These are phyloP conservation scores for Megaustenia siamemsis DNA, from an alignment of 2,888 invertebrate species.

Conservation along the genomic window DNA sequence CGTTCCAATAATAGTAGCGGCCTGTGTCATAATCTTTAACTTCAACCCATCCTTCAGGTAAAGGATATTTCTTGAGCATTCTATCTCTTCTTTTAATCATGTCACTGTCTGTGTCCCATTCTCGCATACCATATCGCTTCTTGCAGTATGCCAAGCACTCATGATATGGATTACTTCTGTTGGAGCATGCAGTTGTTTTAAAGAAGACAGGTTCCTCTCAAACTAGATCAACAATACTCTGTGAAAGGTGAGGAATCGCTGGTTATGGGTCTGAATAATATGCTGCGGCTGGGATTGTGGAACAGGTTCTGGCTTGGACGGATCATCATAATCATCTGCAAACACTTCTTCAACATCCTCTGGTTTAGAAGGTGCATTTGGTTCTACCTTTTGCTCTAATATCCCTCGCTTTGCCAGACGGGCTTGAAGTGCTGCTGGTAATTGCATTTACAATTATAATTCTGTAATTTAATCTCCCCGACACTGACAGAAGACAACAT, in stretches of 20 bases:
- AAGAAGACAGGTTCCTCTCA: constrained; percentile 62
- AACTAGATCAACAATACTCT: constrained; percentile 47
- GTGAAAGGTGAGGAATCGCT: constrained; percentile 17
- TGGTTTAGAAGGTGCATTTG: constrained; percentile 56
- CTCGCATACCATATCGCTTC: constrained; percentile 81
- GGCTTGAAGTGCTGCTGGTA: constrained; percentile 92
- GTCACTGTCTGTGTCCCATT: constrained; percentile 84
- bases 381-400: constrained; percentile 70
- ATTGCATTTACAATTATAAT: no score
- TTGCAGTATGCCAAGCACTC: constrained; percentile 94
- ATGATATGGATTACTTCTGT: constrained; percentile 94
- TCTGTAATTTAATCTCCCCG: no score
- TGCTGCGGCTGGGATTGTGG: constrained; percentile 41
- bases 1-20: constrained; percentile 97
- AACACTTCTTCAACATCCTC: constrained; percentile 90
- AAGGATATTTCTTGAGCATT: constrained; percentile 91
- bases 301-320: constrained; percentile 61
- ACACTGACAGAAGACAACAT: no score
- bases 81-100: constrained; percentile 88
- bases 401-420: constrained; percentile 91
- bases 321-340: constrained; percentile 93
- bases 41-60: constrained; percentile 95
- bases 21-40: constrained; percentile 90
- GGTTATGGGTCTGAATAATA: neutral
- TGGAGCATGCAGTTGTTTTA: constrained; percentile 88